Base-by-base conservation (phyloP, 2,888 invertebrate species). In the Portevinia maculata region DNA sequence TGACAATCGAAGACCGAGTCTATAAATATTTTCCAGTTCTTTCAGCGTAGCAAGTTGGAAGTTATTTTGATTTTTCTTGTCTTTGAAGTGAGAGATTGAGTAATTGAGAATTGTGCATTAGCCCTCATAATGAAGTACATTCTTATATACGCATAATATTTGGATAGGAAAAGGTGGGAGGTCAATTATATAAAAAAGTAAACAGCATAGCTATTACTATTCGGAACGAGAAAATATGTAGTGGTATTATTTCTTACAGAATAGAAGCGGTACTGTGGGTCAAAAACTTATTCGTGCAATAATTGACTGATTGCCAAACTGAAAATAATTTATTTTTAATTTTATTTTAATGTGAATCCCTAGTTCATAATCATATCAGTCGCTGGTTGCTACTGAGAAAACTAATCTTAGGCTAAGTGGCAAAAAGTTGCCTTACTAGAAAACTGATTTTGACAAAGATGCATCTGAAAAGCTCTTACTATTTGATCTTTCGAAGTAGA, bases 1-100 rank as follows among this genome's bases (percentile, higher is more conserved):
- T 44, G 19, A 53, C 39, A 46, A 64, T 73, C 73, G 55, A 73
- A 73, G 70, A 70, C 32, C 39, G 9, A 21, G 53, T 55, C 44
- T 57, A 69, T 69, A 46, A 62, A 76, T 76, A 76, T 32, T 60
- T 17, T 37, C 11, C 46, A 15, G 44, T n/a, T 24, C 24, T 24
- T 24, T 5, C 24, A 24, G 15, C 8, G 55, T 48, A 37, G 8
- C 9, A 21, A 52, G n/a, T 9, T 21, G 6, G 30, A 28, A 57
- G 39, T 37, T 57, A 13, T 59, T 17, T 34, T 59, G 13, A 39
- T 19, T 7, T 6, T 15, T 19, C 8, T 48, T 46, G 44, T 9
- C n/a, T 37, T 44, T 34, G 24, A 15, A 15, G 11, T 32, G 52
- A 30, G 65, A 30, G 65, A 53, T 7, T 64, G 39, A 46, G 39